Evolutionary conservation across 2,888 invertebrate species (phyloP).

Genomic region (Drosophila meridionalis): DNA sequence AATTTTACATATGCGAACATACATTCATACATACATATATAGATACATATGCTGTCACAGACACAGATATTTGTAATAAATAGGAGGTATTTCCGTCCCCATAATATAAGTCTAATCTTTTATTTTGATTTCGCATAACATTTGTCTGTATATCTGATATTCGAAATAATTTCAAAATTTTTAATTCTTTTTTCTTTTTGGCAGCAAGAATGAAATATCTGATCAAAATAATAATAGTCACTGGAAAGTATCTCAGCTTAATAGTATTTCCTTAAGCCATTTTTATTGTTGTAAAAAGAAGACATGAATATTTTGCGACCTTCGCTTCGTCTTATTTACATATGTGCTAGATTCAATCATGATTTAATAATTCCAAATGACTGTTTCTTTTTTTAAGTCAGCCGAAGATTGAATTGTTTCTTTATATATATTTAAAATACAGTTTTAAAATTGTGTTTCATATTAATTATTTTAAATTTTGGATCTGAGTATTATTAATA

Average conservation of each 20-base stretch:
- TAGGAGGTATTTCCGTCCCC: slow-evolving; percentile 69
- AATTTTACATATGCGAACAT: neutral
- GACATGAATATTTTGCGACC: neutral
- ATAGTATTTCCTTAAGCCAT: neutral
- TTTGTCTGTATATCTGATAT: neutral
- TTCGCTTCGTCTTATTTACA: neutral
- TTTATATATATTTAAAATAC: no score
- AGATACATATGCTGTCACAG: neutral
- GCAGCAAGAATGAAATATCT: neutral
- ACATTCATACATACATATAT: neutral
- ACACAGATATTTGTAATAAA: slow-evolving; percentile 33
- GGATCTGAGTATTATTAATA: neutral
- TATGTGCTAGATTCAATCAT: neutral
- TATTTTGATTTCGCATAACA: slow-evolving; percentile 9
- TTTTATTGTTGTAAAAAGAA: neutral
- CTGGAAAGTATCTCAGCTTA: neutral
- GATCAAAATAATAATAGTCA: neutral
- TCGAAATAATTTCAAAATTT: neutral
- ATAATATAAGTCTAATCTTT: slow-evolving; percentile 45
- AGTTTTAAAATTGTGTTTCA: no score
- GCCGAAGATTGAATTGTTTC: no score
- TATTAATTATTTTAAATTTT: neutral
- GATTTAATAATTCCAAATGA: neutral
- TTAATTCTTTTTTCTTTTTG: neutral
- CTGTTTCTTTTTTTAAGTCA: neutral